Evolutionary conservation across 2,113 vertebrate genomes (phyloP), one percentile per base, ranked within the genome.

Genomic region (Barbus barbus): DNA sequence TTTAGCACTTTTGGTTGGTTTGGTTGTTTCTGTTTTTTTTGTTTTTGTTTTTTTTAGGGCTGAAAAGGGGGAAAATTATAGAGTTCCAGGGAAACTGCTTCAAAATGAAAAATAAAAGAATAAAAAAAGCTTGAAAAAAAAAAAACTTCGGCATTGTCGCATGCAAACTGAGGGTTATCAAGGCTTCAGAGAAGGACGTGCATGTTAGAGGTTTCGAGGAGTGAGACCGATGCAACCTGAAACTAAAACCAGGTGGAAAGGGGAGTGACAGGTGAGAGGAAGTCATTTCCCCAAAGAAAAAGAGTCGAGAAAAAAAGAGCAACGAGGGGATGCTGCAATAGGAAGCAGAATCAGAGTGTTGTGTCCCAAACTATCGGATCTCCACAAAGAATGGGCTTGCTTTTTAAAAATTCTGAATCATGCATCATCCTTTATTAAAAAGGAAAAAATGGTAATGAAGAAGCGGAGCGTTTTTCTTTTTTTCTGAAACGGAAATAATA

Each of bases 81-180:
- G 90, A 93, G 92, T 93, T 95, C 94, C 94, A 93, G 91, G 92
- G 90, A 91, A 91, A 92, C 87, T 89, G 91, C 92, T 90, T 93
- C 69, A 85, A 94, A 92, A 90, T 90, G 88, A 91, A 92, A 92
- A 92, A 92, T 44, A 83, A 88, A 90, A 86, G 89, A 84, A 87
- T 89, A 85, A 91, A 92, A n/a, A 92, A 93, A 93, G 92, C 93
- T 93, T 91, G 89, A 90, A 91, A 90, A 72, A 8, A 11, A 41
- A 91, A 90, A 87, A 92, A 84, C 82, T 94, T 96, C 93, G 96
- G 96, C 95, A 96, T 97, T 96, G 94, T 93, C 1, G 96, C 98
- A 99, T 99, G 97, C 98, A 99, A 98, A 97, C 96, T 96, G 96
- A 96, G 95, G 96, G 96, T 96, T 96, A 92, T 97, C 95, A 96